phyloP scores from a whole-genome alignment of 2,888 invertebrate genomes.

The Notocelia uddmanniana region DNA sequence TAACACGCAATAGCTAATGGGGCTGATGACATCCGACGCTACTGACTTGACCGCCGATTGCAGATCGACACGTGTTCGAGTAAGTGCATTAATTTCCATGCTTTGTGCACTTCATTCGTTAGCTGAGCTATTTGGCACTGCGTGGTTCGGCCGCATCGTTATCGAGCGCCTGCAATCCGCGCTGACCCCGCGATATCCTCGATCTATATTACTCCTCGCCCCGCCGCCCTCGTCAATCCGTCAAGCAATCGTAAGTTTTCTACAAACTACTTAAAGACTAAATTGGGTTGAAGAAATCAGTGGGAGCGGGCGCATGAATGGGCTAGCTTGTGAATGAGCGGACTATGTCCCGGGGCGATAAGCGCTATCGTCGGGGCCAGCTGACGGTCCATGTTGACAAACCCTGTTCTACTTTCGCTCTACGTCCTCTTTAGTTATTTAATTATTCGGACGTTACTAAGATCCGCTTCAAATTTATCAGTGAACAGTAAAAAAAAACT shows the following conservation, averaged over 20 bases:
- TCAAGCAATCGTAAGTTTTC: conserved; percentile 65
- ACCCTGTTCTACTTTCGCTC: conserved; percentile 82
- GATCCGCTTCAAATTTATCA: conserved; percentile 32
- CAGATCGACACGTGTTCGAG: conserved; percentile 43
- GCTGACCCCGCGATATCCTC: conserved; percentile 85
- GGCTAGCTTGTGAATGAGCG: conserved; percentile 83
- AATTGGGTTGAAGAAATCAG: conserved; percentile 56
- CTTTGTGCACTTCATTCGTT: conserved; percentile 51
- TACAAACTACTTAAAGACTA: conserved; percentile 62
- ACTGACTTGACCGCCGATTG: conserved; percentile 45
- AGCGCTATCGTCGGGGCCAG: conserved; percentile 84
- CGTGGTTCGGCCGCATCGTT: conserved; percentile 70
- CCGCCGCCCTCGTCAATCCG: conserved; percentile 55
- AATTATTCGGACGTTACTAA: conserved; percentile 58
- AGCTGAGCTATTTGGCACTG: conserved; percentile 60
- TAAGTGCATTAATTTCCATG: conserved; percentile 38
- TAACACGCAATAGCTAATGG: conserved; percentile 68
- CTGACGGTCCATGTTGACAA: conserved; percentile 84
- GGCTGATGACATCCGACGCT: conserved; percentile 48
- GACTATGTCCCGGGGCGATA: conserved; percentile 84
- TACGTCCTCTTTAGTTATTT: conserved; percentile 74
- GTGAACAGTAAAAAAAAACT: background rate
- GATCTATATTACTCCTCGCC: conserved; percentile 76
- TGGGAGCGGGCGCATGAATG: conserved; percentile 80
- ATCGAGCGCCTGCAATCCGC: conserved; percentile 84